These are phyloP conservation scores for Acromyrmex echinatior DNA, from an alignment of 1,140 invertebrate genomes.

Conservation along the genomic window DNA sequence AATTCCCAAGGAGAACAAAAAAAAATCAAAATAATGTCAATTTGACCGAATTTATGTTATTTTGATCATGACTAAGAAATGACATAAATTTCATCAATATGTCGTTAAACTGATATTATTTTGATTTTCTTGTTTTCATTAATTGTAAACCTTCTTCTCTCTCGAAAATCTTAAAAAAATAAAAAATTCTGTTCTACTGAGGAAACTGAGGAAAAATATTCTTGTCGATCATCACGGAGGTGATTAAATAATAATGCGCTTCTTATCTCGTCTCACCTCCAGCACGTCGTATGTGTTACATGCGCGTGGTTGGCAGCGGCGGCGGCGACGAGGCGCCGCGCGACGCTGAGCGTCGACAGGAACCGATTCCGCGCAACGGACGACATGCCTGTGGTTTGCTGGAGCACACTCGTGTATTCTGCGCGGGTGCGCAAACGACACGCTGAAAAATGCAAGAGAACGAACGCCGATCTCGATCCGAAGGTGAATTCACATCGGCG, in stretches of 20 bases:
- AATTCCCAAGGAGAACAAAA: no score
- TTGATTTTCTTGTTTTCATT: no score
- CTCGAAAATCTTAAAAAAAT: background rate
- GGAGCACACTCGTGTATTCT: background rate
- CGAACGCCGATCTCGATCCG: background rate
- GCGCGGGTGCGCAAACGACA: no score
- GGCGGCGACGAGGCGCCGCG: background rate
- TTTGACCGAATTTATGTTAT: no score
- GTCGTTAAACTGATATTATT: no score
- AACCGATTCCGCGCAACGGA: constrained; percentile 12
- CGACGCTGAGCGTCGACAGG: background rate
- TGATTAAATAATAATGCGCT: no score
- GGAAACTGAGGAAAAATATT: background rate
- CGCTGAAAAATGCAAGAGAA: background rate
- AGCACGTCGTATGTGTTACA: background rate
- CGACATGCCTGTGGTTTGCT: background rate
- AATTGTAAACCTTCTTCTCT: no score
- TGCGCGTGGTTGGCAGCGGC: background rate
- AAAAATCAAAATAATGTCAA: no score
- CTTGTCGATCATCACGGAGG: no score
- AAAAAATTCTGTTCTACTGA: background rate
- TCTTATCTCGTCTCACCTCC: constrained; percentile 27
- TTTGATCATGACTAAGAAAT: no score
- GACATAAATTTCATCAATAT: no score
- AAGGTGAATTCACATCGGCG: background rate